A percentile compares a stretch with the other conserved stretches of the same genome.
Evolutionary conservation across 2,888 invertebrate species (phyloP).

Genomic region (Fragum fragum): DNA sequence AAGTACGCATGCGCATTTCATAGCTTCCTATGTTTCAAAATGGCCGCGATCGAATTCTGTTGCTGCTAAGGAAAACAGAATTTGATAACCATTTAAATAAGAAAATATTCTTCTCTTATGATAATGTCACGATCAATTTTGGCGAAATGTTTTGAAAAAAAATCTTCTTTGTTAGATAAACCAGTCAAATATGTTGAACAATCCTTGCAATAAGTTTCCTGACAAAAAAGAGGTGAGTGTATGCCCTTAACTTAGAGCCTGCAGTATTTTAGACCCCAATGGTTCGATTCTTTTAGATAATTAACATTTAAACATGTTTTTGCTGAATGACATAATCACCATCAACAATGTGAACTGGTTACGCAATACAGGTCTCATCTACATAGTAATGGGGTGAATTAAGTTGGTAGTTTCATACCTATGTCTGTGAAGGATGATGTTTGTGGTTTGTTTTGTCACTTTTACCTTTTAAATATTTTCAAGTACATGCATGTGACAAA

Average conservation of each 20-base stretch:
- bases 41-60: slow-evolving; percentile 59
- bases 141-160: background rate
- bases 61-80: slow-evolving; percentile 59
- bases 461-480: too few relatives aligned
- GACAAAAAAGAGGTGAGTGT: slow-evolving; percentile 37
- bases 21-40: slow-evolving; percentile 70
- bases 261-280: too few relatives aligned
- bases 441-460: too few relatives aligned
- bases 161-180: background rate
- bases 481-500: too few relatives aligned
- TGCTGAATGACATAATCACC: too few relatives aligned
- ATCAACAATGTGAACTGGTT: too few relatives aligned
- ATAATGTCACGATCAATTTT: background rate
- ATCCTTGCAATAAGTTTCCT: slow-evolving; percentile 52
- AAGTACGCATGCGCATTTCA: slow-evolving; percentile 46
- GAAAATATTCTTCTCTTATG: background rate
- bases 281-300: too few relatives aligned
- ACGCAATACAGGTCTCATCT: too few relatives aligned
- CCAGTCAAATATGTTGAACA: slow-evolving; percentile 63
- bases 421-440: too few relatives aligned
- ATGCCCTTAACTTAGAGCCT: background rate
- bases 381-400: too few relatives aligned
- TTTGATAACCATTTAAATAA: background rate
- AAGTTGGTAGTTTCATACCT: too few relatives aligned
- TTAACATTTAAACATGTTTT: too few relatives aligned